Evolutionary conservation across 2,888 invertebrate genomes (phyloP).

Genomic region (Orchesellides sinensis): DNA sequence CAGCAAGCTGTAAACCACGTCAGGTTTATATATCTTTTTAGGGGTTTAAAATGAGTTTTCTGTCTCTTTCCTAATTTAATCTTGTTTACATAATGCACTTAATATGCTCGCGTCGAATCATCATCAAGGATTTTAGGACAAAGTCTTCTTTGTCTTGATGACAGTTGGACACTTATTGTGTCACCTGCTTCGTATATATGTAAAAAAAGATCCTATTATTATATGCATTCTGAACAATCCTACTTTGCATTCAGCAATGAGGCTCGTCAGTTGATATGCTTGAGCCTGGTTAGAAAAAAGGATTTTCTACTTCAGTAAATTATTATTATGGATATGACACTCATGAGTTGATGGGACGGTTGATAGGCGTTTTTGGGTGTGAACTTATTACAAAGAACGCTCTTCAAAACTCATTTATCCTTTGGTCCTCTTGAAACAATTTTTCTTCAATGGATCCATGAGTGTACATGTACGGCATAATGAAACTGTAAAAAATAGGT

Average conservation of each 20-base stretch:
- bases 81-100: conserved; percentile 47
- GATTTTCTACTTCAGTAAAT: conserved; percentile 59
- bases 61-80: conserved; percentile 22
- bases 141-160: conserved; percentile 41
- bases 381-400: conserved; percentile 43
- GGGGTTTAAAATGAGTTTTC: not conserved
- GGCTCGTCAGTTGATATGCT: not conserved
- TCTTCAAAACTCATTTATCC: conserved; percentile 39
- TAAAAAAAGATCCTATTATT: not conserved
- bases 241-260: no score
- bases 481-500: conserved; percentile 6
- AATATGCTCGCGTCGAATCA: conserved; percentile 41
- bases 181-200: conserved; percentile 28
- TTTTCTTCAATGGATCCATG: not conserved
- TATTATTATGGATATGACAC: conserved; percentile 56
- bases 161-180: conserved; percentile 58
- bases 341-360: conserved; percentile 60
- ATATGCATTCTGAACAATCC: no score
- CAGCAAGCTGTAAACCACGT: not conserved
- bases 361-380: conserved; percentile 59
- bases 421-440: conserved; percentile 18
- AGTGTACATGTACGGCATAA: not conserved
- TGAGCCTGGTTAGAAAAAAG: not conserved
- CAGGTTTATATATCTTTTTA: not conserved
- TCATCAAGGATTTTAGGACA: conserved; percentile 54